Percentiles rank a stretch among this genome's conserved stretches.
These are phyloP conservation scores for Stomatorhinus ivindoensis DNA, from an alignment of 2,113 vertebrate genomes.

Conservation along the genomic window DNA sequence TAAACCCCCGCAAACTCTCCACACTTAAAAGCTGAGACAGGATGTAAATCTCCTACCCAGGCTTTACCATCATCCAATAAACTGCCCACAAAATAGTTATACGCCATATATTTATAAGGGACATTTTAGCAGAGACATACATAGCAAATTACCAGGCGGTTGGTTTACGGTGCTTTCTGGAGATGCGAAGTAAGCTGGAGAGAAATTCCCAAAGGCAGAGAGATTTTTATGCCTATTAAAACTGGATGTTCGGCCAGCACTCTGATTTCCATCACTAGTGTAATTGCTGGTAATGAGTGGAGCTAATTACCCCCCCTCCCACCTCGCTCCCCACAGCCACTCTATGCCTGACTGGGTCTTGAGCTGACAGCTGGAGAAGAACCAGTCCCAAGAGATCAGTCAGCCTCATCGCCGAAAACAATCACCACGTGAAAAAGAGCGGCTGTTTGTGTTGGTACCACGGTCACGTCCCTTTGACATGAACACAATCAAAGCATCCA, in stretches of 20 bases:
- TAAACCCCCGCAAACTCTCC: not conserved
- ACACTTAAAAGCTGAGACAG: not conserved
- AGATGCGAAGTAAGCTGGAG: not conserved
- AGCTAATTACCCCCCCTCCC: not conserved
- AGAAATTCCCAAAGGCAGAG: not conserved
- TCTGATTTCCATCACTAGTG: not conserved
- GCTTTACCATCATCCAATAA: not conserved
- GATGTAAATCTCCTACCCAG: not conserved
- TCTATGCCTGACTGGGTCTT: not conserved
- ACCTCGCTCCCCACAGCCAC: not conserved
- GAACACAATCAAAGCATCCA: not conserved
- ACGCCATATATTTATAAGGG: not conserved
- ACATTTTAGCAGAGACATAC: not conserved
- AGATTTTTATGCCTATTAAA: not conserved
- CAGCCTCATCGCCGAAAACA: not conserved
- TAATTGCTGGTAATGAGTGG: conserved; percentile 6
- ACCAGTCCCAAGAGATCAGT: not conserved
- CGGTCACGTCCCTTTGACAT: not conserved
- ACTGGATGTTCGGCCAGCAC: not conserved
- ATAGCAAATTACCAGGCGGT: not conserved
- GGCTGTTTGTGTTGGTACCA: not conserved
- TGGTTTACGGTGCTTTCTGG: not conserved
- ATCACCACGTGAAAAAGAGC: not conserved
- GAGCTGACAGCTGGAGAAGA: not conserved
- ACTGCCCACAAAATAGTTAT: not conserved